Conservation (phyloP, 2,113 vertebrate genomes). For the Prochilodus magdalenae region DNA sequence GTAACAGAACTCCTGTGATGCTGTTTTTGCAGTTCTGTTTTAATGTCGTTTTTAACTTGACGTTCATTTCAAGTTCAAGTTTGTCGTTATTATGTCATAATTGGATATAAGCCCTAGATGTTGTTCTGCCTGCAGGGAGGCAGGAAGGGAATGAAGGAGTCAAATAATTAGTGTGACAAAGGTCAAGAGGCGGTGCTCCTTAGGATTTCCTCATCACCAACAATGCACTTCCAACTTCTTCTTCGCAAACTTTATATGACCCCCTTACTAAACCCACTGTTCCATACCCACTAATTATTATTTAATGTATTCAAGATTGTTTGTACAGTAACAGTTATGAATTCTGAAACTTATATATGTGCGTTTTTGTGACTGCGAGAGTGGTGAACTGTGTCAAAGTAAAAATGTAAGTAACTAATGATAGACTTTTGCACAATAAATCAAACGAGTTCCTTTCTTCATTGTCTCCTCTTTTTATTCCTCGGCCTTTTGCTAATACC, state of each 20-base stretch:
- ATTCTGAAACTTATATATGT: too few relatives aligned
- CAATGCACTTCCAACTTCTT: background rate
- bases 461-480: too few relatives aligned
- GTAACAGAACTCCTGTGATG: too few relatives aligned
- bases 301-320: background rate
- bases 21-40: too few relatives aligned
- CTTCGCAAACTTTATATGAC: background rate
- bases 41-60: too few relatives aligned
- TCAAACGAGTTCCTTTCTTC: too few relatives aligned
- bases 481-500: too few relatives aligned
- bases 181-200: background rate
- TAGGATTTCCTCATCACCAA: slow-evolving; percentile 16
- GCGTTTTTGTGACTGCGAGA: too few relatives aligned
- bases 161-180: background rate
- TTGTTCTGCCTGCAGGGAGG: background rate
- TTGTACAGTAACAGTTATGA: background rate
- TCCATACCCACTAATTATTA: background rate
- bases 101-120: background rate
- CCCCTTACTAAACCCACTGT: background rate
- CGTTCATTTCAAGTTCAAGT: too few relatives aligned
- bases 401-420: too few relatives aligned
- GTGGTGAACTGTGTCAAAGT: too few relatives aligned
- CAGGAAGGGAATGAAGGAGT: background rate
- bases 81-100: background rate
- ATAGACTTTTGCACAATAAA: too few relatives aligned